These are phyloP conservation scores for Hippoglossus stenolepis DNA, from an alignment of 2,113 vertebrate species.

Conservation along the genomic window DNA sequence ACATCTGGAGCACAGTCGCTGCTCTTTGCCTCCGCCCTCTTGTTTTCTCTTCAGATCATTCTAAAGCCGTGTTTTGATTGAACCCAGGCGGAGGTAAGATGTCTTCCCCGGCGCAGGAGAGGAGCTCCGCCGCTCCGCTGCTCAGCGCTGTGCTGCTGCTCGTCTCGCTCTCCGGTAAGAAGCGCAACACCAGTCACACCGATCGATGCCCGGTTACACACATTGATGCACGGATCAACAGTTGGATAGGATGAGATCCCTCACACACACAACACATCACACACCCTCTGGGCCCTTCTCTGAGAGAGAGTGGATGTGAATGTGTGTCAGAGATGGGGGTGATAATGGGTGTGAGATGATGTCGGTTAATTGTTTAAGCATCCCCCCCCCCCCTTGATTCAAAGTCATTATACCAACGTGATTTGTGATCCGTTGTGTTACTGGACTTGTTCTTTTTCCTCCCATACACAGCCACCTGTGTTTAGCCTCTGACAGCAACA, in stretches of 20 bases:
- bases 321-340: neutral
- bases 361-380: neutral
- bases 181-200: neutral
- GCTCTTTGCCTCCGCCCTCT: neutral
- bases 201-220: slow-evolving; percentile 8
- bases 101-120: slow-evolving; percentile 59
- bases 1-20: neutral
- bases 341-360: no score
- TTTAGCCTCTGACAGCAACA: slow-evolving; percentile 21
- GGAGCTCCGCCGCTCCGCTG: slow-evolving; percentile 56
- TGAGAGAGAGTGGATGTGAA: neutral
- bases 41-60: neutral
- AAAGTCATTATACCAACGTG: neutral
- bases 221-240: slow-evolving; percentile 34
- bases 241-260: neutral
- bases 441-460: no score
- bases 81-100: slow-evolving; percentile 47
- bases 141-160: slow-evolving; percentile 66
- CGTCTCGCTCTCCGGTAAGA: slow-evolving; percentile 75
- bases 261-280: neutral
- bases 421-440: no score
- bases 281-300: neutral
- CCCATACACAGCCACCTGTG: neutral
- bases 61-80: neutral
- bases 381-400: no score